Conservation (phyloP, 2,888 invertebrate species). For the Eristalis intricaria region DNA sequence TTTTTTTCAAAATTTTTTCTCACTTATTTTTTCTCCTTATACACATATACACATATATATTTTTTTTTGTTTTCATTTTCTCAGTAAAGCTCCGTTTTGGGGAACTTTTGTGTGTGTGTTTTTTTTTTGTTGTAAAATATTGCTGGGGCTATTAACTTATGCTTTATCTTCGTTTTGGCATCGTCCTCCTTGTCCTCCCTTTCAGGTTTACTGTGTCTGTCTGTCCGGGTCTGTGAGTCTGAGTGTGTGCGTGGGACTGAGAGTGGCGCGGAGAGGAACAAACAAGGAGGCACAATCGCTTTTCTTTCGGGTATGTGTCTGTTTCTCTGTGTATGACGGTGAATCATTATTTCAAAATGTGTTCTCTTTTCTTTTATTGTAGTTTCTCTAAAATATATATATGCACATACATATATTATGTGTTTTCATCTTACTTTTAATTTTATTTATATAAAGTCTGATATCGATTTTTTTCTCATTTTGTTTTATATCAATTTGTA, state of each 20-base stretch:
- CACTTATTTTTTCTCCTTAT: slow-evolving; percentile 36
- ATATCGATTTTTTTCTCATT: slow-evolving; percentile 58
- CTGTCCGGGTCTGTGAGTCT: neutral
- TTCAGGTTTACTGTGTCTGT: neutral
- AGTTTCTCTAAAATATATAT: slow-evolving; percentile 59
- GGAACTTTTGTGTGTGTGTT: slow-evolving; percentile 1
- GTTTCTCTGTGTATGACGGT: slow-evolving; percentile 11
- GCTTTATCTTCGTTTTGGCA: neutral
- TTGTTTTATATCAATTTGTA: slow-evolving; percentile 62
- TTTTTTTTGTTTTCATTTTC: neutral
- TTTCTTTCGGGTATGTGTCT: neutral
- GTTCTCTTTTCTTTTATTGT: slow-evolving; percentile 16
- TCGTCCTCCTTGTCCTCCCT: neutral
- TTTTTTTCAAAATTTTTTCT: slow-evolving; percentile 33
- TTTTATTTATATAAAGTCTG: slow-evolving; percentile 66
- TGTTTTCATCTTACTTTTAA: slow-evolving; percentile 55
- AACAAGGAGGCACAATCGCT: neutral
- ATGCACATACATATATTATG: slow-evolving; percentile 60
- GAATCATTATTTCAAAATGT: slow-evolving; percentile 39
- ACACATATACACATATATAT: slow-evolving; percentile 53
- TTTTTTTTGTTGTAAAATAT: slow-evolving; percentile 53
- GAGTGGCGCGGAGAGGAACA: neutral
- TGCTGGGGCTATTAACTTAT: slow-evolving; percentile 25
- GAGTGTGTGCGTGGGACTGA: neutral
- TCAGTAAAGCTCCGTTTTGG: slow-evolving; percentile 38